Evolutionary conservation across 2,113 vertebrate species (phyloP).

Genomic region (Lagopus muta): DNA sequence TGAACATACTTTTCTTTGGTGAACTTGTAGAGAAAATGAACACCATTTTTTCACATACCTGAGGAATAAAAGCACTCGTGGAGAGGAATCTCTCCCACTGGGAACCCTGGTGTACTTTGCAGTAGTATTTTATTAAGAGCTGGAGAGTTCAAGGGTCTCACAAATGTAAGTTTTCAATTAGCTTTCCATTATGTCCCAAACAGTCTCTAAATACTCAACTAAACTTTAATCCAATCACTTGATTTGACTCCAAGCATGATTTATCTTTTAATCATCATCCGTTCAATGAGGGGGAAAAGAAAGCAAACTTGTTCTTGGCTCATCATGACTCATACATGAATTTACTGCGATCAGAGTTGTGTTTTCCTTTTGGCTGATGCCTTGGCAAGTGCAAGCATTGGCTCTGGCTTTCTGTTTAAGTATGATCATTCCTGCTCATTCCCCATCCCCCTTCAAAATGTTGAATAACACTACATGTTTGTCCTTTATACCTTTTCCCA

Average conservation of each 20-base stretch:
- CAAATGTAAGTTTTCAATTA: conserved; percentile 65
- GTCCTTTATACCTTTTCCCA: conserved; percentile 42
- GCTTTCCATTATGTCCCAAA: conserved; percentile 43
- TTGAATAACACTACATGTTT: neutral
- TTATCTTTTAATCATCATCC: conserved; percentile 63
- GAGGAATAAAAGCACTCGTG: neutral
- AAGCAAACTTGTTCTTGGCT: conserved; percentile 50
- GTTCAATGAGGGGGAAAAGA: conserved; percentile 40
- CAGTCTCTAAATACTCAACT: conserved; percentile 48
- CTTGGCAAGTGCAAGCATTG: neutral
- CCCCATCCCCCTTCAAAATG: neutral
- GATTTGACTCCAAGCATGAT: conserved; percentile 62
- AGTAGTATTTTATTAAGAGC: conserved; percentile 35
- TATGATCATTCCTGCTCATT: conserved; percentile 35
- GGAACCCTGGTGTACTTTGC: neutral
- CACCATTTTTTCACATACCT: conserved; percentile 26
- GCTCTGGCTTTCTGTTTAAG: conserved; percentile 5
- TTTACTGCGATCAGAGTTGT: conserved; percentile 1
- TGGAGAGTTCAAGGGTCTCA: conserved; percentile 23
- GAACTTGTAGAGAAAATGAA: conserved; percentile 43
- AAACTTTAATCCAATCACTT: conserved; percentile 58
- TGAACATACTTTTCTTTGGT: neutral
- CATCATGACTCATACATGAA: conserved; percentile 34
- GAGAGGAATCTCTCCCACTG: neutral
- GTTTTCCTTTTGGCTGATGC: conserved; percentile 34